These are phyloP conservation scores for Pluvianellus socialis DNA, from an alignment of 2,113 vertebrate species.

Conservation along the genomic window DNA sequence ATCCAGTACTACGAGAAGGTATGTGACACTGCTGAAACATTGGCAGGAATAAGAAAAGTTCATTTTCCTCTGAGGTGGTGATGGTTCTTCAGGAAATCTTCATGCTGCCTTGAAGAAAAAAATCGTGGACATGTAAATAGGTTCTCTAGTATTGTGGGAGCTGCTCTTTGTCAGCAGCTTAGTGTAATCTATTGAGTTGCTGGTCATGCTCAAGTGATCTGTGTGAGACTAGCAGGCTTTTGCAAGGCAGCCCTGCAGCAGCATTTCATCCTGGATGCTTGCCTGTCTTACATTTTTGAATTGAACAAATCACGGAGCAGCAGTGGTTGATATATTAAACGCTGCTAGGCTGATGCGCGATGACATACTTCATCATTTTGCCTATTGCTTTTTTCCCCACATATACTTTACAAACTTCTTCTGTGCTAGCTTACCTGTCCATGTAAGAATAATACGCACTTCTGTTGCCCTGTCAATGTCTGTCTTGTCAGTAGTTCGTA, in stretches of 20 bases:
- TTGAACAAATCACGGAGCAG: neutral
- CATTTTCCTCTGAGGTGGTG: neutral
- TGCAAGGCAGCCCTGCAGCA: neutral
- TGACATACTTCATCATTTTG: neutral
- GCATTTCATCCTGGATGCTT: neutral
- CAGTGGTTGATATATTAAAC: neutral
- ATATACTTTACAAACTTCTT: neutral
- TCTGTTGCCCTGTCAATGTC: neutral
- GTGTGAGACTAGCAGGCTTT: neutral
- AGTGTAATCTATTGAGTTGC: neutral
- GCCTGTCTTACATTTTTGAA: neutral
- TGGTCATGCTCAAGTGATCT: neutral
- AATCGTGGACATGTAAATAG: neutral
- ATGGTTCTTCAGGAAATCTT: neutral
- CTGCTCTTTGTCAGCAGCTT: neutral
- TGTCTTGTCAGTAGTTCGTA: neutral
- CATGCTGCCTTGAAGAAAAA: neutral
- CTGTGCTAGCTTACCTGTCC: neutral
- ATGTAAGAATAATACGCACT: neutral
- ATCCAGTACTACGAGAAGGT: slow-evolving; percentile 97
- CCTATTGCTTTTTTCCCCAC: neutral
- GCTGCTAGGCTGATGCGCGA: neutral
- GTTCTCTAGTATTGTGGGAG: neutral
- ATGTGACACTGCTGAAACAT: neutral
- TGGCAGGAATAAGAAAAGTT: neutral